Evolutionary conservation across 2,113 vertebrate species (phyloP), one percentile per base, ranked within the genome.

Genomic region (Taxidea taxus): DNA sequence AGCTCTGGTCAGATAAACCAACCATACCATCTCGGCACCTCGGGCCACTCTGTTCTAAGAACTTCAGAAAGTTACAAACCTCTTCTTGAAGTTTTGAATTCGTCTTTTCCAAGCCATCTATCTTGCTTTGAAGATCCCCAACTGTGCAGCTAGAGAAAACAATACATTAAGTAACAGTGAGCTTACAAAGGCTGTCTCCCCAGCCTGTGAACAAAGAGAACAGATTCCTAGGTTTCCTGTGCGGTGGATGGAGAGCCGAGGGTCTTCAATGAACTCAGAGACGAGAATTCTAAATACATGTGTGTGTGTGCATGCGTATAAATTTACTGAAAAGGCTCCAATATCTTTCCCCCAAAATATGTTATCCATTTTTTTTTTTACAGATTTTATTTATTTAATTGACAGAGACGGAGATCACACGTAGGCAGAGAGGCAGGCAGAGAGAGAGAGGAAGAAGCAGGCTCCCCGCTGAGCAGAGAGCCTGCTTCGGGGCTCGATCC

Each of bases 61-160:
- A 95, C 90, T 87, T 87, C 14, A 62, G 12, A 91, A 21, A 96
- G 75, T 54, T 81, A 99, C 99, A 98, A 95, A 99, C 99, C 99
- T 99, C 99, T 98, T 99, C 99, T 92, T 99, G 99, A 37, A 99
- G 99, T 97, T 99, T 99, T 98, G 99, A 99, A 98, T 99, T 99
- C 44, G 99, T 99, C 98, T 99, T 99, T 98, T 99, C 99, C 86
- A 99, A 97, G 49, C 99, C 99, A 93, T 99, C 99, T 99, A 99
- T 99, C 98, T 99, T 99, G 96, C 98, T 99, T 95, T 99, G 99
- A 85, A 99, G 99, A 98, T 99, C 99, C n/a, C 99, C 99, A 98
- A 99, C 99, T 0, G 99, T 99, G 98, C 99, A 99, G 97, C 99
- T 99, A 96, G 56, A 95, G 90, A 87, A 89, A 81, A 94, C 20